Percentiles rank a stretch among this genome's conserved stretches.
Evolutionary conservation across 1,140 invertebrate genomes (phyloP).

Genomic region (Drosophila persimilis): DNA sequence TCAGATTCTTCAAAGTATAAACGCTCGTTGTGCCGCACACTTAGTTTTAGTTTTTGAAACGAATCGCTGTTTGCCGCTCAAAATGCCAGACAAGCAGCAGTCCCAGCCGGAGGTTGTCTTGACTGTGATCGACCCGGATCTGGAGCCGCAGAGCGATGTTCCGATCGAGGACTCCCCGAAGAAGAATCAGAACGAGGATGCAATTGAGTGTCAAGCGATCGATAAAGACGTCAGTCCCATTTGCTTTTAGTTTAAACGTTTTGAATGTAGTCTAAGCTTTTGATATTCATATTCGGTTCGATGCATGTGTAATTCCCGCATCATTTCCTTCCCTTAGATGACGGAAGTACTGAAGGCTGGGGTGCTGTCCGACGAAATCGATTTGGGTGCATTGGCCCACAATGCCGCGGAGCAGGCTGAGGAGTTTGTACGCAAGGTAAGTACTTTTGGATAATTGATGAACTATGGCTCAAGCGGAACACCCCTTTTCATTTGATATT

Average conservation of each 20-base stretch:
- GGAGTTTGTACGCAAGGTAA: constrained; percentile 94
- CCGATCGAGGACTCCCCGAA: constrained; percentile 20
- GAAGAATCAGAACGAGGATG: constrained; percentile 28
- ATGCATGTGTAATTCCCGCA: constrained; percentile 9
- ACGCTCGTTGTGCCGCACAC: constrained; percentile 25
- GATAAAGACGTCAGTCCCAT: constrained; percentile 49
- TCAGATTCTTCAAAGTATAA: constrained; percentile 56
- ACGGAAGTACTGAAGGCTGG: constrained; percentile 92
- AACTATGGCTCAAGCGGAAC: neutral
- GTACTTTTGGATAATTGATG: constrained; percentile 4
- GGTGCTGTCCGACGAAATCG: constrained; percentile 91
- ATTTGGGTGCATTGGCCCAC: constrained; percentile 91
- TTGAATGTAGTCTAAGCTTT: constrained; percentile 11
- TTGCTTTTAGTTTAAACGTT: constrained; percentile 6
- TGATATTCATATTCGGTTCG: constrained; percentile 15
- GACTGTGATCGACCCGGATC: constrained; percentile 11
- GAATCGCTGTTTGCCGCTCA: constrained; percentile 25
- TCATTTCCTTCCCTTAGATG: constrained; percentile 84
- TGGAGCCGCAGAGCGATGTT: neutral
- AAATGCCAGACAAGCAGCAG: constrained; percentile 43
- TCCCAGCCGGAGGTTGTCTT: constrained; percentile 37
- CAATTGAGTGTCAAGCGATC: constrained; percentile 30
- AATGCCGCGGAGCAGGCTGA: constrained; percentile 96
- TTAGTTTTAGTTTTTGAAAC: constrained; percentile 37
- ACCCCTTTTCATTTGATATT: neutral